Percentiles rank a stretch among this genome's conserved stretches.
Evolutionary conservation across 1,140 invertebrate species (phyloP).

Genomic region (Odontomachus brunneus): DNA sequence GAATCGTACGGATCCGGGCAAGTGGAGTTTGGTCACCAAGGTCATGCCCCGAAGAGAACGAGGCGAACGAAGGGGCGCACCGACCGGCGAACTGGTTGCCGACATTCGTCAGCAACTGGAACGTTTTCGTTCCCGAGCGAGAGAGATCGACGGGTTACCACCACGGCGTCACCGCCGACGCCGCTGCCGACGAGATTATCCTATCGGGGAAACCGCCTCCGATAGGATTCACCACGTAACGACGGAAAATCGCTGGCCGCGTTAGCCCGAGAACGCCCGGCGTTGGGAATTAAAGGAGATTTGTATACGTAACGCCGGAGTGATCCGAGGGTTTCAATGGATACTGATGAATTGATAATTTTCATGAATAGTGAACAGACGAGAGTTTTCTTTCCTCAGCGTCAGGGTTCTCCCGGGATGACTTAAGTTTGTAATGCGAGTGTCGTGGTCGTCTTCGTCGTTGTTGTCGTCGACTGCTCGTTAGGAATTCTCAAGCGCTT

Average conservation of each 20-base stretch:
- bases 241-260: background rate
- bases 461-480: background rate
- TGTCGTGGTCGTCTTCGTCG: too few species aligned
- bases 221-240: background rate
- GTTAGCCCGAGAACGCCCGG: background rate
- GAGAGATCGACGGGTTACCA: conserved; percentile 1
- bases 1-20: conserved; percentile 5
- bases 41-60: background rate
- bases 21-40: background rate
- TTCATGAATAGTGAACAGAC: conserved; percentile 57
- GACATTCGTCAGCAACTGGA: background rate
- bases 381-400: conserved; percentile 20
- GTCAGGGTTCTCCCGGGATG: conserved; percentile 8
- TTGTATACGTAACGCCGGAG: conserved; percentile 39
- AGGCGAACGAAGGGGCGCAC: background rate
- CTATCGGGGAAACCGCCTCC: background rate
- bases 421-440: conserved; percentile 34
- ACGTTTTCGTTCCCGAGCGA: conserved; percentile 11
- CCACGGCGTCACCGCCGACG: too few species aligned
- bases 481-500: conserved; percentile 17
- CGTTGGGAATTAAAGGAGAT: conserved; percentile 58
- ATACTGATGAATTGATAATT: conserved; percentile 66
- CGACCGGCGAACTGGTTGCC: background rate
- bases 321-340: conserved; percentile 29
- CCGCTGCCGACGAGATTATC: conserved; percentile 1